Conservation (phyloP, 2,888 invertebrate genomes). For the Periphyllus acericola region DNA sequence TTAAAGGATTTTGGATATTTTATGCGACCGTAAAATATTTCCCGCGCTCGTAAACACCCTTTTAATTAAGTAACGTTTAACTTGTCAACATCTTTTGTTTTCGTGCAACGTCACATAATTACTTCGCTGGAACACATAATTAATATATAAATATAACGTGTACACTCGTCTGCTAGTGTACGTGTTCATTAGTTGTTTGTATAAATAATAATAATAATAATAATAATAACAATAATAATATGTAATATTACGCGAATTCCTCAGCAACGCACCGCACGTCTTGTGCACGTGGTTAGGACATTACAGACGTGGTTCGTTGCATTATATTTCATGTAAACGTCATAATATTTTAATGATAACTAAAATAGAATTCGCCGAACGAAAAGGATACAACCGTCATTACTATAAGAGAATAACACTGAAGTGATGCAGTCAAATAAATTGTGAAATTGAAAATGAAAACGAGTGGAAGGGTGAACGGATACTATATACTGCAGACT, state of each 20-base stretch:
- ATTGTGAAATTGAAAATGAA: too few relatives aligned
- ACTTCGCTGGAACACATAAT: neutral
- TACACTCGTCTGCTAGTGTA: neutral
- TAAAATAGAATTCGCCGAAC: too few relatives aligned
- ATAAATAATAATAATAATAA: neutral
- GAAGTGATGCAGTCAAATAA: too few relatives aligned
- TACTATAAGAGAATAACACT: too few relatives aligned
- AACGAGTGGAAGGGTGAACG: too few relatives aligned
- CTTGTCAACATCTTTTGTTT: neutral
- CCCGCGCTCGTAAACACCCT: slow-evolving; percentile 13
- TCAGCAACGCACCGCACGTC: neutral
- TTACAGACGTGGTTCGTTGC: too few relatives aligned
- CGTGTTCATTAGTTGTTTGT: neutral
- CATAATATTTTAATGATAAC: too few relatives aligned
- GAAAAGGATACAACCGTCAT: too few relatives aligned
- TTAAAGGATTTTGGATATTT: slow-evolving; percentile 51
- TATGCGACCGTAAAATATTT: slow-evolving; percentile 42
- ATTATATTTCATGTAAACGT: neutral
- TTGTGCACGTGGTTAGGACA: neutral
- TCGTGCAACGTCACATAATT: neutral
- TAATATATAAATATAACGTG: neutral
- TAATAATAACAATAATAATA: too few relatives aligned
- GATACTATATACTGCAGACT: too few relatives aligned
- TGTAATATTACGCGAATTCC: too few relatives aligned
- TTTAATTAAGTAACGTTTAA: slow-evolving; percentile 51